Evolutionary conservation across 2,888 invertebrate genomes (phyloP), one percentile per base, ranked within the genome.

Genomic region (Plutella xylostella): DNA sequence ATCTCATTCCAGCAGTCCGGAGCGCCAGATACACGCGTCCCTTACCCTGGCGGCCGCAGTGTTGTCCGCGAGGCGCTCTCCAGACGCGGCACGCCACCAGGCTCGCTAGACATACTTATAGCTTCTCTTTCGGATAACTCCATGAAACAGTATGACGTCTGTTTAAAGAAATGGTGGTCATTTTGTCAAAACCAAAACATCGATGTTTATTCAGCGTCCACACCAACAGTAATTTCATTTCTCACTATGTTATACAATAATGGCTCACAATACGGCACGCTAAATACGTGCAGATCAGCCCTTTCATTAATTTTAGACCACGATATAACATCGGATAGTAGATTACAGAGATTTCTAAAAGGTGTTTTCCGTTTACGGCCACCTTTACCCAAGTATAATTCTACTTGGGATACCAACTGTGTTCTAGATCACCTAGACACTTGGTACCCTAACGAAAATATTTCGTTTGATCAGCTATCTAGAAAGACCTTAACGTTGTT

Each of bases 161-260:
- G 34, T 17, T 15, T 34, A 14, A 34, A 14, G 14, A 14, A 34
- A 17, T 34, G 14, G 34, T 34, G 11, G 11, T 14, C 14, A 9
- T 14, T 14, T 34, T 34, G 34, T 11, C 20, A 28, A 18, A 7
- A 22, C n/a, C 31, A 43, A 19, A 21, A n/a, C n/a, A 19, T 14
- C 33, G 43, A 31, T 38, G 40, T 9, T 28, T 41, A 17, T 21
- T 31, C 19, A 4, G 45, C 4, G 34, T 49, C 18, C 42, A 49
- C 17, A 49, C 47, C 21, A 47, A 45, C 12, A 43, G 46, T 5
- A 43, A 45, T 6, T 45, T 45, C 9, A 20, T 39, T 3, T 48
- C n/a, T 28, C 9, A 28, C 28, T 39, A 20, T 31, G 45, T 30
- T 45, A 45, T 18, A 33, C 39, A 12, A 48, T 48, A 42, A 43